phyloP scores from a whole-genome alignment of 1,140 invertebrate genomes.

The Aleiodes sp. region DNA sequence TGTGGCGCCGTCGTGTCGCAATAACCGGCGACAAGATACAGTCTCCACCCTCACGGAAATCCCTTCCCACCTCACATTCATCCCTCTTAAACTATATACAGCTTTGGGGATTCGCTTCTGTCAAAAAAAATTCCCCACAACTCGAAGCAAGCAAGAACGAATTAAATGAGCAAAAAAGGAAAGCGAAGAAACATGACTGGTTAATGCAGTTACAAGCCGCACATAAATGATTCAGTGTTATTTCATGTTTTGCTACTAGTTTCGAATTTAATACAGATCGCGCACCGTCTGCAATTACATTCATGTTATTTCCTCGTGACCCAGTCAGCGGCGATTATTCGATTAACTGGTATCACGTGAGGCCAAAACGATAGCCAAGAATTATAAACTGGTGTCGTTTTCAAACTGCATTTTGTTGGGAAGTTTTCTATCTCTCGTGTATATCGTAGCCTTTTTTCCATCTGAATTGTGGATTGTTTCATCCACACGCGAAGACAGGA shows the following conservation, averaged over 20 bases:
- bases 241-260: conserved; percentile 1
- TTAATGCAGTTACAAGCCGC: too few species aligned
- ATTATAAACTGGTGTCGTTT: too few species aligned
- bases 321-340: conserved; percentile 13
- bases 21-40: conserved; percentile 10
- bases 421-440: too few species aligned
- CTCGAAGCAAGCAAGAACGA: neutral
- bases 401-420: too few species aligned
- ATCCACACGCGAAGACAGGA: neutral
- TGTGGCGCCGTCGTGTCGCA: conserved; percentile 18
- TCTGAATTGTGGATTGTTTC: too few species aligned
- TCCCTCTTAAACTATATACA: conserved; percentile 10
- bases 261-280: conserved; percentile 12
- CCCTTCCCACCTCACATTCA: neutral
- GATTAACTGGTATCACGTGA: conserved; percentile 8
- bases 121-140: neutral
- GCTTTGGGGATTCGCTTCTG: neutral
- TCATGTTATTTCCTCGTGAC: conserved; percentile 12
- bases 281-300: conserved; percentile 15
- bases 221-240: neutral
- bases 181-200: too few species aligned
- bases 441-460: too few species aligned
- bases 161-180: too few species aligned
- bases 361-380: neutral
- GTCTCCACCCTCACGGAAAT: neutral